Percentiles rank a stretch among this genome's conserved stretches.
Conservation (phyloP, 2,113 vertebrate genomes). For the Heterocephalus glaber region DNA sequence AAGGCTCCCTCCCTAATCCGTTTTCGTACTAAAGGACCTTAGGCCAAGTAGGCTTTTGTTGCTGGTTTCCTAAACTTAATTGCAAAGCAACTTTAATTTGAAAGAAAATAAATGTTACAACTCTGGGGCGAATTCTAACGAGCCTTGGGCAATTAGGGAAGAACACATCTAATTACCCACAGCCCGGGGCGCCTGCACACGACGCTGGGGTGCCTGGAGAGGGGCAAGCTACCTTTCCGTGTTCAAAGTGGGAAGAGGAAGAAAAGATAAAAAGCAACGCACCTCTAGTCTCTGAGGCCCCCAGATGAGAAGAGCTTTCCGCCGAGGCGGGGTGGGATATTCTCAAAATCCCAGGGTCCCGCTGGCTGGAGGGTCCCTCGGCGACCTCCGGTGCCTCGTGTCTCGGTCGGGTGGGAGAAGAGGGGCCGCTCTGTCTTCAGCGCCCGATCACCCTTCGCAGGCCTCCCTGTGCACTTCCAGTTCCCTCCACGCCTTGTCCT, state of each 20-base stretch:
- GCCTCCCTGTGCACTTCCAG: not conserved
- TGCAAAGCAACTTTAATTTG: slow-evolving; percentile 79
- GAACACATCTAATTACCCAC: slow-evolving; percentile 71
- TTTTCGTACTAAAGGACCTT: slow-evolving; percentile 51
- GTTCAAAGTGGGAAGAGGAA: not conserved
- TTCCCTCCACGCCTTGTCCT: not conserved
- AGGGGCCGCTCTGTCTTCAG: not conserved
- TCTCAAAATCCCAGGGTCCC: not conserved
- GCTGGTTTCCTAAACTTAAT: slow-evolving; percentile 78
- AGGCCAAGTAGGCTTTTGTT: slow-evolving; percentile 75
- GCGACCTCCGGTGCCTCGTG: too few relatives aligned
- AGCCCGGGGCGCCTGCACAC: slow-evolving; percentile 55
- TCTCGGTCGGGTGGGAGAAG: fast-evolving
- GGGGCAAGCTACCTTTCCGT: not conserved
- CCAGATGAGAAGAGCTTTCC: not conserved
- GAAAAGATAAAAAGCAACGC: not conserved
- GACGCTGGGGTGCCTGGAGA: not conserved
- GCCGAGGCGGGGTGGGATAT: not conserved
- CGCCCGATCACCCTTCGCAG: not conserved
- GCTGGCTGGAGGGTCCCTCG: not conserved
- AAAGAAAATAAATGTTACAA: slow-evolving; percentile 74
- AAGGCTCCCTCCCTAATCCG: slow-evolving; percentile 36
- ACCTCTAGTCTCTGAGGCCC: not conserved
- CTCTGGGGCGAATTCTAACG: slow-evolving; percentile 76
- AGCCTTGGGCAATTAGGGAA: slow-evolving; percentile 78